These are phyloP conservation scores for Zosterops japonicus DNA, from an alignment of 2,113 vertebrate genomes.

Conservation along the genomic window DNA sequence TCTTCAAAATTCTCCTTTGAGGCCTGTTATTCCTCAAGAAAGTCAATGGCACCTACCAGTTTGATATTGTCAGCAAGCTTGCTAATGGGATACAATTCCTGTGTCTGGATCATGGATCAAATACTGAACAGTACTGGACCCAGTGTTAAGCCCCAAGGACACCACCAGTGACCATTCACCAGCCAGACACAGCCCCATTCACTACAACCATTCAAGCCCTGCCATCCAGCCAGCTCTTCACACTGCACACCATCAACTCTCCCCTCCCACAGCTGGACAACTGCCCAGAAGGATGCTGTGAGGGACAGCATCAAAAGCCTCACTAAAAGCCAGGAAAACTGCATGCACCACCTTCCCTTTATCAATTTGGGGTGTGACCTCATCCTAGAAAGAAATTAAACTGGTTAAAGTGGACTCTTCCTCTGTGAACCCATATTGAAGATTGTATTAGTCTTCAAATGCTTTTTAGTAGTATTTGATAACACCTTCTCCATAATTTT, in stretches of 20 bases:
- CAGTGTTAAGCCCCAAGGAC: neutral
- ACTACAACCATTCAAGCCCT: neutral
- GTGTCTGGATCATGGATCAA: neutral
- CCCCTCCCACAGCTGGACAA: neutral
- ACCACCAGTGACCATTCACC: accelerated
- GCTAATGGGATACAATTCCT: neutral
- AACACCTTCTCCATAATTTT: neutral
- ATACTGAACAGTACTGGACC: neutral
- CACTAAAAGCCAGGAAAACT: neutral
- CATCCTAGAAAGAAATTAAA: neutral
- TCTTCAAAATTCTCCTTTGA: neutral
- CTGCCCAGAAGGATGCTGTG: neutral
- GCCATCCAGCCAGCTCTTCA: accelerated
- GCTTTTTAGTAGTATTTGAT: neutral
- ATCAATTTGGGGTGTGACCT: neutral
- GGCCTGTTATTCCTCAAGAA: neutral
- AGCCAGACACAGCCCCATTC: neutral
- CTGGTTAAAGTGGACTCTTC: neutral
- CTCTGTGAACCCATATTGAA: neutral
- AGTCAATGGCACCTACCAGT: neutral
- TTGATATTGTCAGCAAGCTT: neutral
- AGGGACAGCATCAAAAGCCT: neutral
- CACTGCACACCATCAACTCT: accelerated
- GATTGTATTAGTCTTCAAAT: neutral
- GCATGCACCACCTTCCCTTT: neutral